phyloP scores from a whole-genome alignment of 2,888 invertebrate species.

The Drosophila seclusa region DNA sequence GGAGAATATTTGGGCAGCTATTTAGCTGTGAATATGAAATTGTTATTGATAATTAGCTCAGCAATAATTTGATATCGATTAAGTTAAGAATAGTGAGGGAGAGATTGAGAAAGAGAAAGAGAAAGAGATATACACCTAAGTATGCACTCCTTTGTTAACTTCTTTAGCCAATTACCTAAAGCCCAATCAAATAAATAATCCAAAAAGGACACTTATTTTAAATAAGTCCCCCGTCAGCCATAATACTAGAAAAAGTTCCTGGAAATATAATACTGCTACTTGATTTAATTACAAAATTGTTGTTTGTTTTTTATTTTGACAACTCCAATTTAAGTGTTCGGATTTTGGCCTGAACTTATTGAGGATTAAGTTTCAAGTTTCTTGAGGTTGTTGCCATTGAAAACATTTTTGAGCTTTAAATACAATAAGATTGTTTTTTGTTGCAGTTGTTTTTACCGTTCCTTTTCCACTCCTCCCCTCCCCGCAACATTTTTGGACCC shows the following conservation, averaged over 20 bases:
- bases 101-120: too few species aligned
- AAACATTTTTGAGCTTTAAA: slow-evolving; percentile 5
- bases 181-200: background rate
- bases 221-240: background rate
- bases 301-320: background rate
- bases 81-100: background rate
- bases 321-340: background rate
- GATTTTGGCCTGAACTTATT: background rate
- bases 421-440: background rate
- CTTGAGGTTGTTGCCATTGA: background rate
- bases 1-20: background rate
- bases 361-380: background rate
- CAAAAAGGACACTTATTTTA: background rate
- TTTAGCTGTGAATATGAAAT: background rate
- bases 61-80: background rate
- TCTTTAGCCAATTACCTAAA: background rate
- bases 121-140: background rate
- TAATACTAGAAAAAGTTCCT: background rate
- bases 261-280: background rate
- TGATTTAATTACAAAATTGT: background rate
- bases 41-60: background rate
- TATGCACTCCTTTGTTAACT: background rate
- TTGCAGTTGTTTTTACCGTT: background rate
- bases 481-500: background rate
- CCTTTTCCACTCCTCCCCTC: background rate